Evolutionary conservation across 2,888 invertebrate species (phyloP).

Genomic region (Alloplasta piceator): DNA sequence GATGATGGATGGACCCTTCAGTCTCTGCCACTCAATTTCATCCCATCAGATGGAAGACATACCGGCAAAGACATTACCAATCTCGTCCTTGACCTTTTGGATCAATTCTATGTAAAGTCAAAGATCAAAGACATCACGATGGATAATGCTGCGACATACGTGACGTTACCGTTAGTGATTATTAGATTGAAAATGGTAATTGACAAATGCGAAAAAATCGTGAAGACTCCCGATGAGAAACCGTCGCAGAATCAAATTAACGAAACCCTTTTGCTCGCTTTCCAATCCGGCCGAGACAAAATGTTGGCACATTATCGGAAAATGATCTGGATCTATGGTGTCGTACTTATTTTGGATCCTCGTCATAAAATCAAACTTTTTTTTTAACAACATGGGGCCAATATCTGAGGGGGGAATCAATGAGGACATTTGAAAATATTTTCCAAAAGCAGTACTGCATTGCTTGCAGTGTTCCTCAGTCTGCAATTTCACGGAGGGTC

Average conservation of each 20-base stretch:
- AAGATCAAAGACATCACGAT: conserved; percentile 51
- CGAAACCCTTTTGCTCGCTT: no score
- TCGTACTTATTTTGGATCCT: no score
- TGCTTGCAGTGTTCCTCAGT: not conserved
- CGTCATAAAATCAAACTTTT: conserved; percentile 66
- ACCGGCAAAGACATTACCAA: conserved; percentile 58
- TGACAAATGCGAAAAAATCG: conserved; percentile 39
- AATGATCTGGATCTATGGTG: conserved; percentile 67
- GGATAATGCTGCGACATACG: conserved; percentile 54
- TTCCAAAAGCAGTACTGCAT: no score
- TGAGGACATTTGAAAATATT: conserved; percentile 34
- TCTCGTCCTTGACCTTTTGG: conserved; percentile 22
- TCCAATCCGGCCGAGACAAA: no score
- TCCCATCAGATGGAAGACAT: no score
- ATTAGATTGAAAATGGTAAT: conserved; percentile 47
- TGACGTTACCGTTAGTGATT: conserved; percentile 40
- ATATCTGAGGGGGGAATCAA: conserved; percentile 34
- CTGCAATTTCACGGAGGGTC: no score
- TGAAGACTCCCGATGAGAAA: conserved; percentile 19
- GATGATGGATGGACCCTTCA: no score
- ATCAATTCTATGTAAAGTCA: conserved; percentile 7
- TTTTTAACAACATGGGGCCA: conserved; percentile 56
- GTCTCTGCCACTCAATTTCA: no score
- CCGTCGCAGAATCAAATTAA: conserved; percentile 7
- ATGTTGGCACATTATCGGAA: no score